Percentiles rank a stretch among this genome's conserved stretches.
Conservation (phyloP, 2,888 invertebrate species). For the Cephus pulcher region DNA sequence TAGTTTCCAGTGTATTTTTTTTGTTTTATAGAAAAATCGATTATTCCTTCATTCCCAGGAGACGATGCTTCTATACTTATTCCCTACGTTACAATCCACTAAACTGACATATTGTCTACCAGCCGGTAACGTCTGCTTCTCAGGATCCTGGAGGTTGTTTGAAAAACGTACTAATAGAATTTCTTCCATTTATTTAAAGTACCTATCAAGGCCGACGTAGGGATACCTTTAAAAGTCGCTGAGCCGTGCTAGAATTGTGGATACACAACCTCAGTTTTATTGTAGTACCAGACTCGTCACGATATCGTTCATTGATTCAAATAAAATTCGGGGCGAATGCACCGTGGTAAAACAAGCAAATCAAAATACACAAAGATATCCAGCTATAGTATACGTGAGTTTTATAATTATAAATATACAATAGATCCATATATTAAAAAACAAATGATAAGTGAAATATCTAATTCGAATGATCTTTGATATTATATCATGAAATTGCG, state of each 20-base stretch:
- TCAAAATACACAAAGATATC: neutral
- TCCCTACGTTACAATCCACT: neutral
- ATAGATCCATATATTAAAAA: neutral
- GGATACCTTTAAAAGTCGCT: neutral
- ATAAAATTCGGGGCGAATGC: neutral
- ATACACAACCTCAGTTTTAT: neutral
- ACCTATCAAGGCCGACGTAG: neutral
- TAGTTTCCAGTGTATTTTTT: neutral
- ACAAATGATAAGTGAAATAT: neutral
- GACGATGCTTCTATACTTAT: neutral
- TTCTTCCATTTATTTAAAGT: neutral
- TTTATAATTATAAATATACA: neutral
- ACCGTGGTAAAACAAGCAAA: neutral
- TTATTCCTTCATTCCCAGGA: neutral
- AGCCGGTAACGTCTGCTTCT: neutral
- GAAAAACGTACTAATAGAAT: neutral
- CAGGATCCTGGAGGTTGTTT: neutral
- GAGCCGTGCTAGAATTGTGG: neutral
- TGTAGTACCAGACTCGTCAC: neutral
- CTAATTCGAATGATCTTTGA: neutral
- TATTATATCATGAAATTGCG: conserved; percentile 25
- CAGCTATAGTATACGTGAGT: neutral
- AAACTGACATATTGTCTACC: neutral
- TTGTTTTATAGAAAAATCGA: neutral
- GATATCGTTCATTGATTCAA: neutral